Conservation (phyloP, 1,140 invertebrate genomes). For the Caenorhabditis tropicalis region DNA sequence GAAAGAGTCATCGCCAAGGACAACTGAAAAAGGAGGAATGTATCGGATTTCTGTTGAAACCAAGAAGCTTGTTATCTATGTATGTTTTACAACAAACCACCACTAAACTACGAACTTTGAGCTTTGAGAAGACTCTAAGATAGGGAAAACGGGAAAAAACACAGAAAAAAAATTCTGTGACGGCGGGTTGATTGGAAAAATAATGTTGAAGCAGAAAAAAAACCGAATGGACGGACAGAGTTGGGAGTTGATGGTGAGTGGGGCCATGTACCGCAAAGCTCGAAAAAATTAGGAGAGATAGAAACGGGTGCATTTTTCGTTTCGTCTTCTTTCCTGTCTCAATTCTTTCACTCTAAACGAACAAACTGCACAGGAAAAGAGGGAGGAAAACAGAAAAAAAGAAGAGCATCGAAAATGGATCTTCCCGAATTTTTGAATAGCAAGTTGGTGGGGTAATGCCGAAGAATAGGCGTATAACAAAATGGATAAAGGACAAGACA, state of each 20-base stretch:
- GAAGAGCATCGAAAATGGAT: slow-evolving; percentile 23
- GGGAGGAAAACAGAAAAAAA: not conserved
- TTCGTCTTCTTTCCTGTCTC: not conserved
- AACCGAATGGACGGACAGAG: not conserved
- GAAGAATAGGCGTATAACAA: slow-evolving; percentile 2
- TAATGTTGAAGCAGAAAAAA: not conserved
- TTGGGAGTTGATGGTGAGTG: not conserved
- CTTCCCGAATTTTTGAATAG: slow-evolving; percentile 27
- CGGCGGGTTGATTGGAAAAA: slow-evolving; percentile 8
- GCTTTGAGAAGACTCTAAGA: not conserved
- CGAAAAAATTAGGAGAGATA: slow-evolving; percentile 39
- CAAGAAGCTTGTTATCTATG: slow-evolving; percentile 19
- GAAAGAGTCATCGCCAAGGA: not conserved
- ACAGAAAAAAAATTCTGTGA: not conserved
- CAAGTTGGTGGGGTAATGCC: not conserved
- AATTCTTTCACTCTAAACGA: slow-evolving; percentile 29
- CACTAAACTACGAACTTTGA: not conserved
- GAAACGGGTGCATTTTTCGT: slow-evolving; percentile 3
- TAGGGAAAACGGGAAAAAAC: not conserved
- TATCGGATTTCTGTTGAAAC: slow-evolving; percentile 2
- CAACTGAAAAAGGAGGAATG: not conserved
- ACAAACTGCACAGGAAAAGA: slow-evolving; percentile 34
- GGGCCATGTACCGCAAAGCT: not conserved
- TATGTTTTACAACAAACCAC: not conserved
- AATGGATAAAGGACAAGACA: not conserved